phyloP scores from a whole-genome alignment of 2,113 vertebrate genomes.

The Tetrax tetrax region DNA sequence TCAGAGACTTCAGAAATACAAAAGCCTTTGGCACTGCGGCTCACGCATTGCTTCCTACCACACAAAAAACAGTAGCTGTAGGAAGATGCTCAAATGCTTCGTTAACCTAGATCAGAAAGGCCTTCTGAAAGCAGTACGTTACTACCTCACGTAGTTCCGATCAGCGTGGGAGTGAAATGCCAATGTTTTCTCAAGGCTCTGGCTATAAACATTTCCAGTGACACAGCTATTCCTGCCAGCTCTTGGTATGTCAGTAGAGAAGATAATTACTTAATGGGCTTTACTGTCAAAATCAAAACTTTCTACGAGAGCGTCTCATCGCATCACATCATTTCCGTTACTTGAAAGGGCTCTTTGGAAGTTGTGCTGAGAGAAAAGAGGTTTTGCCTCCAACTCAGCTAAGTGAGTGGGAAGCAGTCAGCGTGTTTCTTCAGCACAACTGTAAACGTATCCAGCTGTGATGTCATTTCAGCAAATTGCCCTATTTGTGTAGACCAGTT shows the following conservation, averaged over 20 bases:
- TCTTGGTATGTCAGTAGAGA: background rate
- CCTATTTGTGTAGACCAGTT: background rate
- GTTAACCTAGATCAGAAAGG: background rate
- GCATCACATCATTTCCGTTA: background rate
- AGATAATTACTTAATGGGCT: background rate
- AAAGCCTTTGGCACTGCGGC: background rate
- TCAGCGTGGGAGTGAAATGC: background rate
- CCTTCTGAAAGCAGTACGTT: background rate
- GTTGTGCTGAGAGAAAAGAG: rapidly evolving
- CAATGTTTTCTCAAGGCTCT: background rate
- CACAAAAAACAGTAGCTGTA: background rate
- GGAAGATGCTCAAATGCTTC: background rate
- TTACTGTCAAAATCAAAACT: background rate
- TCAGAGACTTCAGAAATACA: background rate
- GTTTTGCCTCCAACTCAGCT: background rate
- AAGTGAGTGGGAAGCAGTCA: background rate
- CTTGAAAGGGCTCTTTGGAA: background rate
- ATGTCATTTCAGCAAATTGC: background rate
- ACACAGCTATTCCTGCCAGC: background rate
- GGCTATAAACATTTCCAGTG: background rate
- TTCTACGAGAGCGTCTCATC: background rate
- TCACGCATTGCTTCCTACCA: background rate
- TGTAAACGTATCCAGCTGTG: background rate
- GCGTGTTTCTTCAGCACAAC: background rate
- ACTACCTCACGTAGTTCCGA: background rate